phyloP scores from a whole-genome alignment of 1,140 invertebrate species.

The Heterodera carotae region DNA sequence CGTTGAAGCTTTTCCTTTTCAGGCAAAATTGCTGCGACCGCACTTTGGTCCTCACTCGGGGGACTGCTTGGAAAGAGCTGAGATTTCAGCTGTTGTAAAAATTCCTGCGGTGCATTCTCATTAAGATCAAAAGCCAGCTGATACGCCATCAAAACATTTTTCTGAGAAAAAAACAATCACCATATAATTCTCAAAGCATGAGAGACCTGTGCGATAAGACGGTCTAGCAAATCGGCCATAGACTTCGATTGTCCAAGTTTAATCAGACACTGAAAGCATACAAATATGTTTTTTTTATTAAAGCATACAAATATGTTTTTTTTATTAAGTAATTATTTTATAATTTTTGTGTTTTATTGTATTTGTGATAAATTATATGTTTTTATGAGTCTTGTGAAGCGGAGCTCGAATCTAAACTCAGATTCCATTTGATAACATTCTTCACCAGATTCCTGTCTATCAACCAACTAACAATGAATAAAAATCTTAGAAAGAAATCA shows the following conservation, averaged over 20 bases:
- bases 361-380: too few relatives aligned
- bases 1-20: conserved; percentile 71
- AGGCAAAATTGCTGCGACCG: neutral
- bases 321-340: too few relatives aligned
- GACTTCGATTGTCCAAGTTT: conserved; percentile 56
- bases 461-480: too few relatives aligned
- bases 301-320: conserved; percentile 26
- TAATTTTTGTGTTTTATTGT: too few relatives aligned
- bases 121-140: conserved; percentile 36
- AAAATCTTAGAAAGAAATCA: too few relatives aligned
- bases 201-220: conserved; percentile 33
- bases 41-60: neutral
- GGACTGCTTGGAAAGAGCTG: neutral
- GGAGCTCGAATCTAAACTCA: too few relatives aligned
- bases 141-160: conserved; percentile 29
- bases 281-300: too few relatives aligned
- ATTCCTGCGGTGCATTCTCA: conserved; percentile 86
- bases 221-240: conserved; percentile 55
- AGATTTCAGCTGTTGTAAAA: conserved; percentile 80
- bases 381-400: too few relatives aligned
- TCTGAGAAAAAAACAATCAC: neutral
- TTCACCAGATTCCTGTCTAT: too few relatives aligned
- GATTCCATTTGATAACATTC: too few relatives aligned
- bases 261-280: conserved; percentile 51
- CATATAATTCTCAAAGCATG: neutral